Base-by-base conservation (phyloP, 2,113 vertebrate species). In the Periophthalmodon schlosseri region DNA sequence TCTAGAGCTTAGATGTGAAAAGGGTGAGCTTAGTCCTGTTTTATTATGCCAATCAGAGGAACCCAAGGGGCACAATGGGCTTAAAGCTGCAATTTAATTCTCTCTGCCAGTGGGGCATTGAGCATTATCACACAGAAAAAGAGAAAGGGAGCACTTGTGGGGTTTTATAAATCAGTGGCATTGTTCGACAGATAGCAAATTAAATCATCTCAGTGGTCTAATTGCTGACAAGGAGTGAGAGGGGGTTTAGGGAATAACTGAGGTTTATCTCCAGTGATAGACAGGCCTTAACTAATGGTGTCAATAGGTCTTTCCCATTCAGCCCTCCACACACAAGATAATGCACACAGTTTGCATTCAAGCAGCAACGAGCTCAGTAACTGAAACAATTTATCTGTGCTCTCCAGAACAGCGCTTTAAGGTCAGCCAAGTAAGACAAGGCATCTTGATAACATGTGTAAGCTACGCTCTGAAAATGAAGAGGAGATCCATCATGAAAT, bases 11-110 rank as follows among this genome's bases (percentile, higher is more conserved):
- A 49, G 24, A 52, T 54, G 65, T 68, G 58, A 84, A 80, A 81
- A 76, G 23, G 60, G 60, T 72, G 71, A 52, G 64, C 77, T 60
- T 65, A 68, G 39, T 68, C n/a, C 68, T 68, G 76, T 66, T 89
- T 91, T 90, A 80, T 79, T 75, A 91, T 92, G 90, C 88, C 69
- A 82, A 87, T 88, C 84, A 88, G 86, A 90, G 69, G 68, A 75
- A 74, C 76, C 72, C 4, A 46, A 39, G 21, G 74, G 75, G 68
- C 75, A 66, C 74, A 77, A 81, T 72, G 28, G 70, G 73, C 72
- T 85, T 84, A 84, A 83, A 82, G 70, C 85, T 83, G 81, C 64
- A 85, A 91, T 86, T 91, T 78, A 79, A 89, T 91, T 92, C 49
- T 71, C 76, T 78, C 82, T 81, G 77, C 85, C 74, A 78, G 76